These are phyloP conservation scores for Petaurus breviceps DNA, from an alignment of 2,113 vertebrate species.

Conservation along the genomic window DNA sequence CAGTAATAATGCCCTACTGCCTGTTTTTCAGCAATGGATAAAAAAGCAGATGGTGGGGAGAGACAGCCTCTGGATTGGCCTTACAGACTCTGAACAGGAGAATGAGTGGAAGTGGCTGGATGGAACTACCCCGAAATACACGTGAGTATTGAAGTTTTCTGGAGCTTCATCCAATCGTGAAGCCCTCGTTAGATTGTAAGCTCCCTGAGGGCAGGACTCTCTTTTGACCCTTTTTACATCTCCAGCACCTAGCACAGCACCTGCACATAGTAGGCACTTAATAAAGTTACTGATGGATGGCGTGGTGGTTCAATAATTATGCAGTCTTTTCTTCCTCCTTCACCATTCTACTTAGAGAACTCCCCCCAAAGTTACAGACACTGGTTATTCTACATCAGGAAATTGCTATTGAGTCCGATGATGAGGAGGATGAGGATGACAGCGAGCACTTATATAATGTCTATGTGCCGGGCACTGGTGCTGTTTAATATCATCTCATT, in stretches of 20 bases:
- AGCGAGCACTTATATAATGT: background rate
- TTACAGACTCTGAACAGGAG: slow-evolving; percentile 90
- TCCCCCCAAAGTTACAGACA: background rate
- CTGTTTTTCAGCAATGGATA: slow-evolving; percentile 91
- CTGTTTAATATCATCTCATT: background rate
- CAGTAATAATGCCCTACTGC: slow-evolving; percentile 1
- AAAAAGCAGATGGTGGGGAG: slow-evolving; percentile 87
- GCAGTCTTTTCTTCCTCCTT: background rate
- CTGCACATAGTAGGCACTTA: background rate
- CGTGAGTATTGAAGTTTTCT: slow-evolving; percentile 84
- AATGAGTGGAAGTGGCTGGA: slow-evolving; percentile 94
- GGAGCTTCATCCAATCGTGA: background rate
- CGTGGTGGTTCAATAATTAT: background rate
- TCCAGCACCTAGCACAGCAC: background rate
- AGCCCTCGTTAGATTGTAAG: background rate
- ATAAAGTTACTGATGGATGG: background rate
- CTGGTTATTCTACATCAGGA: background rate
- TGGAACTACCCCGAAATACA: slow-evolving; percentile 88
- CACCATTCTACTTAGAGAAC: background rate
- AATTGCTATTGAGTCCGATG: slow-evolving; percentile 54
- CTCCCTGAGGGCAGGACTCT: background rate
- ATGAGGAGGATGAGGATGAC: background rate
- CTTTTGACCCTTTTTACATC: background rate
- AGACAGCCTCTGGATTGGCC: slow-evolving; percentile 95
- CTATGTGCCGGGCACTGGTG: background rate